A percentile compares a stretch with the other conserved stretches of the same genome.
Conservation (phyloP, 2,113 vertebrate species). For the Takifugu flavidus region DNA sequence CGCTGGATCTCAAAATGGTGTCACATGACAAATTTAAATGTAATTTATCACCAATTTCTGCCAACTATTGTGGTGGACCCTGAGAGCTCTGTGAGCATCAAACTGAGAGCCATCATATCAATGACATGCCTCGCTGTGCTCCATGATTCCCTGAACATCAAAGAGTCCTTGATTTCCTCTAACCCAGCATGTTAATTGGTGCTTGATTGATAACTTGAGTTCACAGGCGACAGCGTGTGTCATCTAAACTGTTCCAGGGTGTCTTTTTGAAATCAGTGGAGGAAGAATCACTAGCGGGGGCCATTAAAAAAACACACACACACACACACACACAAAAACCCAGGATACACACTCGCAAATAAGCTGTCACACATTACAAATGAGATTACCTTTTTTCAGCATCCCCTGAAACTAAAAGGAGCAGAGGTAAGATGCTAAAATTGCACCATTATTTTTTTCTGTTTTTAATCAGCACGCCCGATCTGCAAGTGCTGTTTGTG, state of each 20-base stretch:
- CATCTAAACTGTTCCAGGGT: conserved; percentile 71
- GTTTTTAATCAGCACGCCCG: conserved; percentile 66
- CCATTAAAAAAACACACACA: conserved; percentile 48
- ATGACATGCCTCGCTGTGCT: conserved; percentile 41
- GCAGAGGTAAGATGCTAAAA: conserved; percentile 61
- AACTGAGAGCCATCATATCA: conserved; percentile 48
- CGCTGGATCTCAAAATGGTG: not conserved
- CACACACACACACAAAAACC: conserved; percentile 40
- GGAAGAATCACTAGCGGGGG: conserved; percentile 67
- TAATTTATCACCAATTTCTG: not conserved
- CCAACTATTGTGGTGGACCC: conserved; percentile 42
- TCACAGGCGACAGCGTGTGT: conserved; percentile 67
- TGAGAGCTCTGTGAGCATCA: conserved; percentile 31
- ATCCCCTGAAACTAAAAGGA: conserved; percentile 71
- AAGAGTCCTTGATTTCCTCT: conserved; percentile 57
- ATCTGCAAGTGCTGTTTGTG: conserved; percentile 70
- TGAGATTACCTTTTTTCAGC: conserved; percentile 78
- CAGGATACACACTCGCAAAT: conserved; percentile 73
- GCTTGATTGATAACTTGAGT: conserved; percentile 75
- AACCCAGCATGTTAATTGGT: conserved; percentile 69
- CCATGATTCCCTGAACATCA: conserved; percentile 53
- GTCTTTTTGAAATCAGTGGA: conserved; percentile 73
- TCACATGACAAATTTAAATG: conserved; percentile 14
- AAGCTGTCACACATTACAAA: conserved; percentile 82
- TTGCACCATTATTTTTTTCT: conserved; percentile 41